A percentile compares a stretch with the other conserved stretches of the same genome.
Conservation (phyloP, 2,113 vertebrate genomes). For the Madoqua kirkii region DNA sequence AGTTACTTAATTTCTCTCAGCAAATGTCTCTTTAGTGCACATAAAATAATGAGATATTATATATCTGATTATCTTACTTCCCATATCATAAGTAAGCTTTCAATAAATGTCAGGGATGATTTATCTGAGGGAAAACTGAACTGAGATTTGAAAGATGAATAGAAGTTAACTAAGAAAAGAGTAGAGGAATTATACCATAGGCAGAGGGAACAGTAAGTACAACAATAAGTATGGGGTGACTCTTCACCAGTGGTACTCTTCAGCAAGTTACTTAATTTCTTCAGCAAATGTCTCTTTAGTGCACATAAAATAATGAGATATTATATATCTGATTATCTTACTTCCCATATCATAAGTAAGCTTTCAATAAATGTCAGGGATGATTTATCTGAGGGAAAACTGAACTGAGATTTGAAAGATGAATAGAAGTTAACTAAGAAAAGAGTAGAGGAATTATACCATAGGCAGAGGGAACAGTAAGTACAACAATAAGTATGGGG, state of each 20-base stretch:
- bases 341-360: not conserved
- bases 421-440: not conserved
- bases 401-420: constrained; percentile 5
- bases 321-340: not conserved
- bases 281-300: not conserved
- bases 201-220: not conserved
- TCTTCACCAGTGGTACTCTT: not conserved
- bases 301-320: constrained; percentile 4
- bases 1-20: not conserved
- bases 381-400: not conserved
- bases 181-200: not conserved
- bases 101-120: not conserved
- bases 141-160: not conserved
- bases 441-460: not conserved
- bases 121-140: not conserved
- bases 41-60: constrained; percentile 1
- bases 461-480: not conserved
- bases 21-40: not conserved
- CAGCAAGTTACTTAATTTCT: not conserved
- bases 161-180: not conserved
- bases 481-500: not conserved
- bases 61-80: not conserved
- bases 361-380: not conserved
- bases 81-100: not conserved
- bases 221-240: not conserved